phyloP scores from a whole-genome alignment of 1,140 invertebrate species.

The Telenomus remus region DNA sequence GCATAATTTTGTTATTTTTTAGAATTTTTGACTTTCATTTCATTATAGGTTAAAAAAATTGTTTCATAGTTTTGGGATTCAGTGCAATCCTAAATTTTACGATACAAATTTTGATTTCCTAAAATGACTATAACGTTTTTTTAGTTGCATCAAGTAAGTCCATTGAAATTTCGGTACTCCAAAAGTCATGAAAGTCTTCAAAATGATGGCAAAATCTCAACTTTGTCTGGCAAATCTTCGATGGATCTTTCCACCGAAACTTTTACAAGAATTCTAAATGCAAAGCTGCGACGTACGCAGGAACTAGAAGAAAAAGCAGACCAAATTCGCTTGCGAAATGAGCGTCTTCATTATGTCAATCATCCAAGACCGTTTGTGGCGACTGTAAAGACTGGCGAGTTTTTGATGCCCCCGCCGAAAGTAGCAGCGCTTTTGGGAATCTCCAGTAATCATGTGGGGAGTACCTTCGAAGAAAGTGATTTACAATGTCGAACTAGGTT shows the following conservation, averaged over 20 bases:
- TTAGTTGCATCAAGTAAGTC: constrained; percentile 61
- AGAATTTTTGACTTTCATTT: too few species aligned
- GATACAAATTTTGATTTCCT: too few species aligned
- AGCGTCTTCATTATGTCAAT: constrained; percentile 34
- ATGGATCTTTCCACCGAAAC: constrained; percentile 70
- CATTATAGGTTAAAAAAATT: too few species aligned
- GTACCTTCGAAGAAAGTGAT: constrained; percentile 56
- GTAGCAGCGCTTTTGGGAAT: constrained; percentile 80
- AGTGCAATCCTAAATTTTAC: too few species aligned
- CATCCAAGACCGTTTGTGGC: constrained; percentile 81
- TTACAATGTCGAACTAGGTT: constrained; percentile 59
- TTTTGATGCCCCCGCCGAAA: constrained; percentile 85
- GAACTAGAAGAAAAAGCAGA: constrained; percentile 76
- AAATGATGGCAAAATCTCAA: constrained; percentile 34
- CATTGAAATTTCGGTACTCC: constrained; percentile 63
- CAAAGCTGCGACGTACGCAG: constrained; percentile 79
- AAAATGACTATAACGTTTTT: too few species aligned
- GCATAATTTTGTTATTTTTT: too few species aligned
- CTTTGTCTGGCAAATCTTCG: constrained; percentile 30
- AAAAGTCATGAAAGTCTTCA: constrained; percentile 71
- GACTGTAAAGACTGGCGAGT: constrained; percentile 85
- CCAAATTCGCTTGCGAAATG: constrained; percentile 47
- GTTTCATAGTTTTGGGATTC: too few species aligned
- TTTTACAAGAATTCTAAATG: constrained; percentile 80
- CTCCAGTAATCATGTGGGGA: constrained; percentile 60